Base-by-base conservation (phyloP, 2,888 invertebrate species). In the Leuctra nigra region DNA sequence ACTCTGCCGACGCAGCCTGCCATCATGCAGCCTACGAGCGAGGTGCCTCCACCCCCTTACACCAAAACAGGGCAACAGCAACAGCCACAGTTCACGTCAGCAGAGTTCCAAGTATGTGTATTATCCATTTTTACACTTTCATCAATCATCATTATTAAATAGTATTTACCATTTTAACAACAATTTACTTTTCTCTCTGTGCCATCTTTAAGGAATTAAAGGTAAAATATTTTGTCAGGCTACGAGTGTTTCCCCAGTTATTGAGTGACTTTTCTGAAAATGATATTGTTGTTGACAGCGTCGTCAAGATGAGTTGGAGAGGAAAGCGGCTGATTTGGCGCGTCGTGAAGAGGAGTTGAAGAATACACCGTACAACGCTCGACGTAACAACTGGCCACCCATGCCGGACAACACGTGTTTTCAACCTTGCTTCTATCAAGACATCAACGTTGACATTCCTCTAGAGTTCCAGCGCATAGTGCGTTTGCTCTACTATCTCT, bases 361-460 rank as follows among this genome's bases (percentile, higher is more conserved):
- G 62, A 78, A 74, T 65, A 71, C 75, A 35, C 70, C 75, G 13
- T 75, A 75, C 61, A 76, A 75, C 67, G 81, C 76, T 56, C 75
- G 92, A 64, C 80, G 88, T 64, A 97, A 99, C 73, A 99, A 99
- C 75, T 99, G 97, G 96, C 99, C 99, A 1, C 99, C 99, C 0
- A 73, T 99, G 62, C 98, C 99, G 1, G 84, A 87, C 54, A 87
- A 87, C 68, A 91, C 91, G 66, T 95, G 93, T 59, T 82, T 97
- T 61, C 92, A 96, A 70, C 98, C 99, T 0, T 99, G 99, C 73
- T 99, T 99, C 77, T 98, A 98, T 74, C 98, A 99, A 78, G 98
- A 99, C 73, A 96, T 99, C 66, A 92, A 93, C 72, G 91, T 99
- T 47, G 99, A 99, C 71, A 99, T 99, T 72, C 96, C 97, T 22